phyloP scores from a whole-genome alignment of 2,113 vertebrate genomes.

The Stictonetta naevosa region DNA sequence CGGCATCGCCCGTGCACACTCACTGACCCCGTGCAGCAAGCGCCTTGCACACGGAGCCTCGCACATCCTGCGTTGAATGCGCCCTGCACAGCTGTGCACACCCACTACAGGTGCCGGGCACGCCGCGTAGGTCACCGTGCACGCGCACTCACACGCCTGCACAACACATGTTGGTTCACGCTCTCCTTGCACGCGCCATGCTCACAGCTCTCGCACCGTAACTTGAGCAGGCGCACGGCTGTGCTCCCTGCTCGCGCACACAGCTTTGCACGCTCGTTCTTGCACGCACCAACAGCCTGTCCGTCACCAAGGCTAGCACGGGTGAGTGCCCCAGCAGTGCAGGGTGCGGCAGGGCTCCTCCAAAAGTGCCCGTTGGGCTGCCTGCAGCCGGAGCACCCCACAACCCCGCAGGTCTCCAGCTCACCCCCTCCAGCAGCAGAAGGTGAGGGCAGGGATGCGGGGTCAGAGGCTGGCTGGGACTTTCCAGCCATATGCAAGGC shows the following conservation, averaged over 20 bases:
- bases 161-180: rapidly evolving
- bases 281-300: background rate
- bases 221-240: too few relatives aligned
- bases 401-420: background rate
- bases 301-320: rapidly evolving
- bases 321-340: background rate
- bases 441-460: rapidly evolving
- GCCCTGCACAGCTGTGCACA: background rate
- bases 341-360: background rate
- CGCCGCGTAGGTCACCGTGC: background rate
- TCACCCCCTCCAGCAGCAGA: rapidly evolving
- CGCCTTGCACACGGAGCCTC: background rate
- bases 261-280: rapidly evolving
- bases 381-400: background rate
- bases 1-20: rapidly evolving
- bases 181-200: too few relatives aligned
- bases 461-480: rapidly evolving
- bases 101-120: rapidly evolving
- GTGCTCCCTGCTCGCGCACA: background rate
- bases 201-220: background rate
- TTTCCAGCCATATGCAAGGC: background rate
- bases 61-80: rapidly evolving
- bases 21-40: rapidly evolving
- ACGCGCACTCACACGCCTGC: background rate
- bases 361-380: background rate